Percentiles rank a stretch among this genome's conserved stretches.
phyloP scores from a whole-genome alignment of 2,888 invertebrate species.

The Apotomis turbidana region DNA sequence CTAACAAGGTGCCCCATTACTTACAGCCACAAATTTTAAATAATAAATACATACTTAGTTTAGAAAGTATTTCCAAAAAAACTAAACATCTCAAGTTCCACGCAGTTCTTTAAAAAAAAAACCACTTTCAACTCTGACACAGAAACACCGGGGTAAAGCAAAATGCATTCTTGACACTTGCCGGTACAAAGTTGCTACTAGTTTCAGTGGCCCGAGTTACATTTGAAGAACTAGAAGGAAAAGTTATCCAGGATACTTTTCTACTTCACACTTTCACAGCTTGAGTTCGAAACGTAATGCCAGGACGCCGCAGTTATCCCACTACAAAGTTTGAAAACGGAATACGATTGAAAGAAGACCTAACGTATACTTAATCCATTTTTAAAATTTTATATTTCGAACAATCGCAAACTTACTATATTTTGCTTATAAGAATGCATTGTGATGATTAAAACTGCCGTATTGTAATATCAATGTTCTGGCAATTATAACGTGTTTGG shows the following conservation, averaged over 20 bases:
- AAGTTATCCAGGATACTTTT: conserved; percentile 9
- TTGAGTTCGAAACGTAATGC: conserved; percentile 1
- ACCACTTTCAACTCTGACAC: background rate
- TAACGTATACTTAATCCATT: background rate
- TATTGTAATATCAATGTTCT: too few species aligned
- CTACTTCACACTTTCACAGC: conserved; percentile 15
- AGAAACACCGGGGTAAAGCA: background rate
- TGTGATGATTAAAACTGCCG: too few species aligned
- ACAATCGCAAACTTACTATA: too few species aligned
- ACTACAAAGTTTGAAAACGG: conserved; percentile 1
- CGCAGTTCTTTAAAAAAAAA: too few species aligned
- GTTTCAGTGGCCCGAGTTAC: conserved; percentile 14
- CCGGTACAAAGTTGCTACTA: conserved; percentile 12
- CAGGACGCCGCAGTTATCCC: background rate
- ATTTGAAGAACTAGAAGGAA: conserved; percentile 17
- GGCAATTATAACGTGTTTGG: too few species aligned
- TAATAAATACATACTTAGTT: too few species aligned
- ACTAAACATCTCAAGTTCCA: too few species aligned
- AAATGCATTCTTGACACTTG: conserved; percentile 18
- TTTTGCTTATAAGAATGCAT: too few species aligned
- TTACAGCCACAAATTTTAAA: too few species aligned
- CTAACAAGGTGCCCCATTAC: too few species aligned
- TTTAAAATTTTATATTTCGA: too few species aligned
- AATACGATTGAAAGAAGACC: background rate
- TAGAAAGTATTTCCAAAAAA: too few species aligned